phyloP scores from a whole-genome alignment of 2,888 invertebrate species.

The Azorinus chamasolen region DNA sequence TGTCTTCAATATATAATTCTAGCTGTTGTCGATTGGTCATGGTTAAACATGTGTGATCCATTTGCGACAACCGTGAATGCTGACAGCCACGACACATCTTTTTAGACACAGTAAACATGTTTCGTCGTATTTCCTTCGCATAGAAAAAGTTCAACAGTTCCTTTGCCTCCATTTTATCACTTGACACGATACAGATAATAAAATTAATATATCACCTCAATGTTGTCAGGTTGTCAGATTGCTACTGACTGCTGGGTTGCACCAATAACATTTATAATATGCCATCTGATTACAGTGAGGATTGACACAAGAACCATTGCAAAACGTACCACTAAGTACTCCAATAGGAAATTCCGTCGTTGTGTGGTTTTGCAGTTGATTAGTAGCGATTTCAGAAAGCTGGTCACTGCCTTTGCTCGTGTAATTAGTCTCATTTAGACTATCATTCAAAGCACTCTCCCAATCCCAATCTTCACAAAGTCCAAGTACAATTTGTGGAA shows the following conservation, averaged over 20 bases:
- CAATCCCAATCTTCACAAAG: not conserved
- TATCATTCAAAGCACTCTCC: not conserved
- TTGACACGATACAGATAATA: no score
- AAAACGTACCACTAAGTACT: constrained; percentile 18
- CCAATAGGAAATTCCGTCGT: constrained; percentile 25
- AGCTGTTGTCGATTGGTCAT: constrained; percentile 31
- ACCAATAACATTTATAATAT: constrained; percentile 21
- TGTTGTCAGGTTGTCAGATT: constrained; percentile 9
- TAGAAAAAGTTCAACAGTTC: constrained; percentile 54
- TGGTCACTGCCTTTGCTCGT: no score
- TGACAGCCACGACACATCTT: constrained; percentile 40
- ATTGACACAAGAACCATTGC: constrained; percentile 3
- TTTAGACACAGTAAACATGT: constrained; percentile 33
- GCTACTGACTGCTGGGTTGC: constrained; percentile 11
- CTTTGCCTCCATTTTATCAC: no score
- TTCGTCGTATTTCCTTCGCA: constrained; percentile 29
- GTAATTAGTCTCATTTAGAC: not conserved
- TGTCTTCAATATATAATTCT: constrained; percentile 43
- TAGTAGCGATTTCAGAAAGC: no score
- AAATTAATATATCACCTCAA: no score
- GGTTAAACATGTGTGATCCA: constrained; percentile 34
- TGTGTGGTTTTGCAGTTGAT: not conserved
- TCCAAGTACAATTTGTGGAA: constrained; percentile 28
- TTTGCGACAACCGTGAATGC: constrained; percentile 29
- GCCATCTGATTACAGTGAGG: constrained; percentile 37